These are phyloP conservation scores for Myiozetetes cayanensis DNA, from an alignment of 2,113 vertebrate species.

Conservation along the genomic window DNA sequence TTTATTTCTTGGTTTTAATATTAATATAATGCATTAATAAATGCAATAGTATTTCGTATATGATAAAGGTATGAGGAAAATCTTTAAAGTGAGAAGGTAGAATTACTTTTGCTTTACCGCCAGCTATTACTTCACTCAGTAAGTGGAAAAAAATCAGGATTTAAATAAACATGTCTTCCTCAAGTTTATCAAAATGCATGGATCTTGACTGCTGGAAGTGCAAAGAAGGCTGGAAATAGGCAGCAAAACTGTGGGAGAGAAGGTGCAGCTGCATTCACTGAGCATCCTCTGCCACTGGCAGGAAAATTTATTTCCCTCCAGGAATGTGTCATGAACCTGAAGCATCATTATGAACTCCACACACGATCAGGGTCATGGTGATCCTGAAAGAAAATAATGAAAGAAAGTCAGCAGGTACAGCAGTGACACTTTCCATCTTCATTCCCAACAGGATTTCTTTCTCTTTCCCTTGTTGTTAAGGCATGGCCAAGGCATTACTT, in stretches of 20 bases:
- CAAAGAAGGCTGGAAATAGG: not conserved
- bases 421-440: not conserved
- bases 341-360: not conserved
- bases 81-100: not conserved
- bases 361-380: not conserved
- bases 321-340: not conserved
- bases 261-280: not conserved
- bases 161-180: not conserved
- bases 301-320: not conserved
- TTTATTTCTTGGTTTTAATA: not conserved
- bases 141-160: not conserved
- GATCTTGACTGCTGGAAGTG: not conserved
- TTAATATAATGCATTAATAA: not conserved
- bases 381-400: not conserved
- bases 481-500: not conserved
- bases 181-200: accelerated
- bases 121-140: not conserved
- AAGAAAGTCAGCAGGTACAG: not conserved
- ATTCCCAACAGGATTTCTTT: not conserved
- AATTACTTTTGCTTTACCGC: not conserved
- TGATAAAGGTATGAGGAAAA: not conserved
- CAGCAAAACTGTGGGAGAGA: not conserved
- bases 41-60: not conserved
- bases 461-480: not conserved
- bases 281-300: not conserved